phyloP scores from a whole-genome alignment of 2,797 vertebrate species.

The Natrix natrix region DNA sequence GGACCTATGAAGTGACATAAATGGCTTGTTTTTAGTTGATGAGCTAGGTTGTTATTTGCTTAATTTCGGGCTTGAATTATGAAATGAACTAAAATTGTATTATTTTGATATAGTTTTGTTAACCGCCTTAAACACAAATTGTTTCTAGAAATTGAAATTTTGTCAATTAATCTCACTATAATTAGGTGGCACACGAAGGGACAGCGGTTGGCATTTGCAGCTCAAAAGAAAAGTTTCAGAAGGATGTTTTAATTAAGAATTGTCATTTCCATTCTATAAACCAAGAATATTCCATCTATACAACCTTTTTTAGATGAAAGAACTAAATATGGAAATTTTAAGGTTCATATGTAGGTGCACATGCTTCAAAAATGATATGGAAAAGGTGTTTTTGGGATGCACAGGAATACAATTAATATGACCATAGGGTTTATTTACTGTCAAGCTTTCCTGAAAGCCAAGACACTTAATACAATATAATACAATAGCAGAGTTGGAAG shows the following conservation, averaged over 20 bases:
- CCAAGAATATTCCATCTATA: not conserved
- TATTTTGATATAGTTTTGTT: not conserved
- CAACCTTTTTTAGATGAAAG: not conserved
- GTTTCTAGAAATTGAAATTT: not conserved
- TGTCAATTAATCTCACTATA: not conserved
- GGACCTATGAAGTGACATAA: not conserved
- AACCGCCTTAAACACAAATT: not conserved
- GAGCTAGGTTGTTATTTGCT: not conserved
- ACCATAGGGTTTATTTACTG: not conserved
- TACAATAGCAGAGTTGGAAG: too few species aligned
- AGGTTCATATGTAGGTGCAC: not conserved
- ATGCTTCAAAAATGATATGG: not conserved
- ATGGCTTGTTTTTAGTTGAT: not conserved
- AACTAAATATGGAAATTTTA: not conserved
- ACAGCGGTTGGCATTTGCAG: not conserved
- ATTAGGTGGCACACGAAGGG: not conserved
- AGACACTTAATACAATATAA: not conserved
- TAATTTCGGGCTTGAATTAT: not conserved
- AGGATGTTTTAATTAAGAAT: not conserved
- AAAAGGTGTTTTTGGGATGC: not conserved
- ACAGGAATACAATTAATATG: not conserved
- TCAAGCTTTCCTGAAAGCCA: not conserved
- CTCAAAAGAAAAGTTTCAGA: not conserved
- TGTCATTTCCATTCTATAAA: not conserved
- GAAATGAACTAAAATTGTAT: not conserved